Evolutionary conservation across 2,888 invertebrate genomes (phyloP).

Genomic region (Merodon equestris): DNA sequence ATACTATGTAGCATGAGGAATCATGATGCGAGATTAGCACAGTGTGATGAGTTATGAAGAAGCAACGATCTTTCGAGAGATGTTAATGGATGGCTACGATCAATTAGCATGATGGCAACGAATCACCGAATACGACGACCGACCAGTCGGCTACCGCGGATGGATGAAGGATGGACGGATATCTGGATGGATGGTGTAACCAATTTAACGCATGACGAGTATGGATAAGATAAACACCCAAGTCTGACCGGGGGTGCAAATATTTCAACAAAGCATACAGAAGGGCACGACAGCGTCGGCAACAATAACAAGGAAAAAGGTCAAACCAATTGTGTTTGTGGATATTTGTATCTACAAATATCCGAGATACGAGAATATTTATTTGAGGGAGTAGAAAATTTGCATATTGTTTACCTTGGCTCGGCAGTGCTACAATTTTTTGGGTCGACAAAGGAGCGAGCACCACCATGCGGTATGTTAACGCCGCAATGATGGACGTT

Average conservation of each 20-base stretch:
- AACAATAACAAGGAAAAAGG: conserved; percentile 24
- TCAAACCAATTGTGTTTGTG: conserved; percentile 11
- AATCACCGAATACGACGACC: conserved; percentile 26
- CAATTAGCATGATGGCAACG: conserved; percentile 58
- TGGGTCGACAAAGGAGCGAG: neutral
- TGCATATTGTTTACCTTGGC: no score
- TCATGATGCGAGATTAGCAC: conserved; percentile 30
- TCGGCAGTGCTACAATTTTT: neutral
- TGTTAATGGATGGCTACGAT: conserved; percentile 53
- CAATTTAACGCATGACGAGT: conserved; percentile 56
- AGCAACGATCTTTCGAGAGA: conserved; percentile 42
- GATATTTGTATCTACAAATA: no score
- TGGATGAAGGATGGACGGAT: no score
- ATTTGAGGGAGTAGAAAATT: neutral
- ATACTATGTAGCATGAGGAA: conserved; percentile 5
- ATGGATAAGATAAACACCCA: conserved; percentile 37
- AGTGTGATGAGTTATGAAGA: conserved; percentile 33
- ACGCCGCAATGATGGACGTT: neutral
- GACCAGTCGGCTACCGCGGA: no score
- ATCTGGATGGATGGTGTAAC: conserved; percentile 59
- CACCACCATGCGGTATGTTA: no score
- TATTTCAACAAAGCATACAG: conserved; percentile 46
- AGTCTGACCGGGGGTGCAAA: conserved; percentile 37
- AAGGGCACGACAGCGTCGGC: neutral
- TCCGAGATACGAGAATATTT: no score